Evolutionary conservation across 1,140 invertebrate species (phyloP).

Genomic region (Sitophilus oryzae): DNA sequence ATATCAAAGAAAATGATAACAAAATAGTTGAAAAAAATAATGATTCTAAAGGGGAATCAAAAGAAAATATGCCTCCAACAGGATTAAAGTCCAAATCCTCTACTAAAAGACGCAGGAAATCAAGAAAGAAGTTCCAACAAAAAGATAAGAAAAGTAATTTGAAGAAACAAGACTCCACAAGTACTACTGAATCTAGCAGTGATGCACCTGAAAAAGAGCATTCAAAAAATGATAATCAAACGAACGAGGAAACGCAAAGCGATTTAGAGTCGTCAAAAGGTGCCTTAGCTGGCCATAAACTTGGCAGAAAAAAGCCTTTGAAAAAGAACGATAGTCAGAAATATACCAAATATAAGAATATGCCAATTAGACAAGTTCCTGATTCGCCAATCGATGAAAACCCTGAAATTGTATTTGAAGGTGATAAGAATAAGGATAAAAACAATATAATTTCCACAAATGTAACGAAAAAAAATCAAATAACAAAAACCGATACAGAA

Average conservation of each 20-base stretch:
- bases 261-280: background rate
- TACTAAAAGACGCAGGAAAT: slow-evolving; percentile 21
- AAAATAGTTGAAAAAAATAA: slow-evolving; percentile 4
- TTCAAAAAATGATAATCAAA: background rate
- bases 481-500: background rate
- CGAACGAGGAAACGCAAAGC: background rate
- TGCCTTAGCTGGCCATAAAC: slow-evolving; percentile 1
- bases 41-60: background rate
- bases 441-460: no score
- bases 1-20: background rate
- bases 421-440: background rate
- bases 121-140: slow-evolving; percentile 16
- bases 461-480: background rate
- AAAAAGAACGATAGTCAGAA: slow-evolving; percentile 25
- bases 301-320: slow-evolving; percentile 21
- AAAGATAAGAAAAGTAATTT: slow-evolving; percentile 6
- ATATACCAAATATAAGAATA: slow-evolving; percentile 24
- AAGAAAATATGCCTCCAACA: slow-evolving; percentile 17
- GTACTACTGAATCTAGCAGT: slow-evolving; percentile 30
- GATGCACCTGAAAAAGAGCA: slow-evolving; percentile 18
- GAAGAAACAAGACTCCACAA: slow-evolving; percentile 20
- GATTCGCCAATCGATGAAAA: slow-evolving; percentile 23
- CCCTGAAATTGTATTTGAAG: slow-evolving; percentile 3
- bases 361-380: slow-evolving; percentile 6
- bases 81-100: slow-evolving; percentile 14